Percentiles rank a stretch among this genome's conserved stretches.
Conservation (phyloP, 2,113 vertebrate species). For the Larimichthys polyactis region DNA sequence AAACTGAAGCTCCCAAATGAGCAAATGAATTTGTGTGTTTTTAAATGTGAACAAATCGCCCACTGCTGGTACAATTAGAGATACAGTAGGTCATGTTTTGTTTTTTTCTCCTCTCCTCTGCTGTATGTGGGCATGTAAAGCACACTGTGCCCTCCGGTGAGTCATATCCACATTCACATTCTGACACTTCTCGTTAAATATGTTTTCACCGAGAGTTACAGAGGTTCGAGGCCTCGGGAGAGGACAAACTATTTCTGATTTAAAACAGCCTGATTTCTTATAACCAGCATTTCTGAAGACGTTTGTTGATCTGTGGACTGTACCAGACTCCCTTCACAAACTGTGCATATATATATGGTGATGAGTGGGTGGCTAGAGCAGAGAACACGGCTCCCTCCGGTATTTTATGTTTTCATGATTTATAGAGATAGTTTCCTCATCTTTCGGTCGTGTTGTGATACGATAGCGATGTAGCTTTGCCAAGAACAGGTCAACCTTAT, state of each 20-base stretch:
- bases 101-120: background rate
- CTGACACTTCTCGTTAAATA: constrained; percentile 36
- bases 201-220: constrained; percentile 18
- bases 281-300: background rate
- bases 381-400: background rate
- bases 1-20: background rate
- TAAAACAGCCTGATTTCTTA: too few relatives aligned
- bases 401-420: background rate
- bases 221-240: background rate
- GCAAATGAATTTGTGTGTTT: background rate
- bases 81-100: constrained; percentile 6
- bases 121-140: constrained; percentile 54
- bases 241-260: background rate
- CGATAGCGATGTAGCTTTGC: background rate
- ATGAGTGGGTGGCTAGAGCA: constrained; percentile 31
- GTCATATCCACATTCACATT: constrained; percentile 53
- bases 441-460: background rate
- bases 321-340: too few relatives aligned
- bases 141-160: constrained; percentile 27
- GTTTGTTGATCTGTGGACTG: background rate
- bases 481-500: background rate
- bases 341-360: constrained; percentile 1
- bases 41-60: constrained; percentile 27
- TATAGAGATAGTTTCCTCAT: background rate
- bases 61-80: constrained; percentile 39